phyloP scores from a whole-genome alignment of 2,888 invertebrate genomes.

The Nasonia oneida region DNA sequence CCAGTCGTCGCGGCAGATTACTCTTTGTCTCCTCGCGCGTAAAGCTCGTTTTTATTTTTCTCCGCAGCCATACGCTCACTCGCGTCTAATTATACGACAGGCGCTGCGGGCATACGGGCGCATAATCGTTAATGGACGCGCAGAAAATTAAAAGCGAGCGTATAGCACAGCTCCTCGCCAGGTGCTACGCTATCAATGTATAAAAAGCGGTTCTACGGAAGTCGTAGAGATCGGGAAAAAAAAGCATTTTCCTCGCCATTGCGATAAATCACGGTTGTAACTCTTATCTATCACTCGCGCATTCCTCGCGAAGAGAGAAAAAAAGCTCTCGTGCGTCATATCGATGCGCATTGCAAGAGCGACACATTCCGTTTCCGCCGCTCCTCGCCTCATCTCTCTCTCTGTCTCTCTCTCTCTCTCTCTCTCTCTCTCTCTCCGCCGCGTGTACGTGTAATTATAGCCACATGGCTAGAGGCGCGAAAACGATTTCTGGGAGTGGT shows the following conservation, averaged over 20 bases:
- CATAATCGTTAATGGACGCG: constrained; percentile 47
- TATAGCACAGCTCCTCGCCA: neutral
- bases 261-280: neutral
- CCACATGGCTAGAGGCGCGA: constrained; percentile 27
- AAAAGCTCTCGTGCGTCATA: neutral
- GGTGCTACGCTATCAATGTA: neutral
- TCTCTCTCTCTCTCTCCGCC: no score
- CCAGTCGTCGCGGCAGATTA: neutral
- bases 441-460: neutral
- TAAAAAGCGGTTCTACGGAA: neutral
- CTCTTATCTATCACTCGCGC: neutral
- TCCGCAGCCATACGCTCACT: constrained; percentile 4
- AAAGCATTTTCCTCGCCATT: neutral
- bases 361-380: neutral
- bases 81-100: constrained; percentile 56
- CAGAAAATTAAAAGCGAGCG: constrained; percentile 40
- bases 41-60: constrained; percentile 18
- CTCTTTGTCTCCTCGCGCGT: neutral
- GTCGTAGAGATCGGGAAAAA: neutral
- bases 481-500: constrained; percentile 71
- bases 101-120: constrained; percentile 53
- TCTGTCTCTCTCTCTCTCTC: no score
- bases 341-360: constrained; percentile 1
- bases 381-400: neutral
- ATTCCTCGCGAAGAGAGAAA: neutral